Conservation (phyloP, 2,797 vertebrate genomes). For the Pteropus rufus region DNA sequence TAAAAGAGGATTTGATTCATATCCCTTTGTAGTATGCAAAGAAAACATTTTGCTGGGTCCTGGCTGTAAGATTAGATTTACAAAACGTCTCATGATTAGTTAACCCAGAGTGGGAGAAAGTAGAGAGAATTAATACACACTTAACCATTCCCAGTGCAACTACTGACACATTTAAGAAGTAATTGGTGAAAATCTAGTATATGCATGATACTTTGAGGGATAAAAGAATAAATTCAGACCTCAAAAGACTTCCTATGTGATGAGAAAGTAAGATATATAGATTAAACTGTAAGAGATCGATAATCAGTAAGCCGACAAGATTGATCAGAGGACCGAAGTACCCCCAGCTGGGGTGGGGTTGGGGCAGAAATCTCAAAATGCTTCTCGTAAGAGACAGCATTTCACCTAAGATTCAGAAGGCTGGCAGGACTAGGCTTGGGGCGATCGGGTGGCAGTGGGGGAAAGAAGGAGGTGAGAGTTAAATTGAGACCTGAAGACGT, state of each 20-base stretch:
- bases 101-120: not conserved
- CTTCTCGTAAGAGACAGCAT: not conserved
- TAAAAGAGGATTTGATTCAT: conserved; percentile 73
- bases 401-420: not conserved
- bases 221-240: not conserved
- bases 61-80: conserved; percentile 8
- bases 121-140: not conserved
- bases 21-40: conserved; percentile 38
- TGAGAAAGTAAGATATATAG: not conserved
- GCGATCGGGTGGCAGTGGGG: fast-evolving
- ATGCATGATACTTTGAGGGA: not conserved
- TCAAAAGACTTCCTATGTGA: not conserved
- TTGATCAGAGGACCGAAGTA: not conserved
- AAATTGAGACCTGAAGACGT: not conserved
- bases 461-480: not conserved
- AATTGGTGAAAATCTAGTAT: not conserved
- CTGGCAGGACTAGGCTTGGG: not conserved
- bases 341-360: not conserved
- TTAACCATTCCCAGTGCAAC: not conserved
- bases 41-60: conserved; percentile 28
- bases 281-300: not conserved
- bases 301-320: not conserved
- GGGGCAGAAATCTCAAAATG: not conserved
- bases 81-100: not conserved
- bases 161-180: not conserved